Base-by-base conservation (phyloP, 2,113 vertebrate species). In the Ptyas mucosa region DNA sequence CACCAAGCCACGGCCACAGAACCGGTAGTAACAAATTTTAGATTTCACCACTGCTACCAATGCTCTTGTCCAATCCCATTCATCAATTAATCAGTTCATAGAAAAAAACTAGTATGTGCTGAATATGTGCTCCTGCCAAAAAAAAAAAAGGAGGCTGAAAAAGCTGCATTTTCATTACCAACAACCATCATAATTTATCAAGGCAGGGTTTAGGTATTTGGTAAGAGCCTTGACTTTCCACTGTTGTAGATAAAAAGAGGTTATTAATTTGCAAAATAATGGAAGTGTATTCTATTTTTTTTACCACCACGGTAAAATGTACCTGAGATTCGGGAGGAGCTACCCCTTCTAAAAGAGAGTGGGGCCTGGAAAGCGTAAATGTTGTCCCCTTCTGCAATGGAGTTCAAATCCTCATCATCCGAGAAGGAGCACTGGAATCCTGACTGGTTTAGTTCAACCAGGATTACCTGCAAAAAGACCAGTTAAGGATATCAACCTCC, bases 321-420 rank as follows among this genome's bases (percentile, higher is more conserved):
- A 99, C 99, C 99, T 98, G 98, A 94, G 88, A 95, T 95, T 3
- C 91, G 91, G 34, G 94, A 29, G 0, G 97, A 96, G 90, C 95
- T 96, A 87, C 96, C 95, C 7, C 93, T 96, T 90, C 95, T 93
- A 6, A 94, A 92, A 52, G 97, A 92, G 18, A 96, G 97, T 1
- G 98, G 98, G 0, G 97, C 97, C 92, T 99, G 98, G 94, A 99
- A 99, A 94, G 99, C 99, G 8, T 99, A 99, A 91, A 99, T 96
- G 0, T 98, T 97, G 8, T 98, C 98, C 5, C 97, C 98, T 18
- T 98, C 98, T 0, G 98, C 97, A 0, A 99, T 98, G 10, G 94
- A 85, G 3, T 97, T 98, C 96, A 99, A 96, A 87, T 98, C 98
- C 9, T 99, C 99, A 3, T 98, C 96, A n/a, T 99, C 98, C 0